phyloP scores from a whole-genome alignment of 1,140 invertebrate species.

The Leptinotarsa lineolata region DNA sequence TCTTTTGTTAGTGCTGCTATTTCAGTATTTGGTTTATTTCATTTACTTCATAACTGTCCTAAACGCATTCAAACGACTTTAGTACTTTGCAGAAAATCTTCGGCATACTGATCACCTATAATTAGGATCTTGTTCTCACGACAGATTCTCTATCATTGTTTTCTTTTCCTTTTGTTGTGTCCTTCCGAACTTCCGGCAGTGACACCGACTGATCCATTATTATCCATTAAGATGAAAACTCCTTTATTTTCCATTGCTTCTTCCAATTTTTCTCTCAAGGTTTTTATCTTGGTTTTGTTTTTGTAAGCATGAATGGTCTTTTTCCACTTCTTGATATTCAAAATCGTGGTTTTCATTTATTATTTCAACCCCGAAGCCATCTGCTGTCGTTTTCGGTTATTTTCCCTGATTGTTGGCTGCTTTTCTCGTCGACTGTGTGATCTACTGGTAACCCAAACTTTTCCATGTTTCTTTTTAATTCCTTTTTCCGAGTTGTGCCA shows the following conservation, averaged over 20 bases:
- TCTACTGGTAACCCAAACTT: neutral
- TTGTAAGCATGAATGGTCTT: neutral
- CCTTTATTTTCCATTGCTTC: neutral
- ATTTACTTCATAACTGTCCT: neutral
- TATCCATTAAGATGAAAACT: too few relatives aligned
- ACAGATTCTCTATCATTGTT: neutral
- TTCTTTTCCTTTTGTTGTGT: neutral
- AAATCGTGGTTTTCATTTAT: too few relatives aligned
- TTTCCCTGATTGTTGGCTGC: neutral
- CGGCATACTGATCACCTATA: neutral
- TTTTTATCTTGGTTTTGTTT: neutral
- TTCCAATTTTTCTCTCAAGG: neutral
- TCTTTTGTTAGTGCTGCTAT: neutral
- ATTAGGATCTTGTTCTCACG: slow-evolving; percentile 5
- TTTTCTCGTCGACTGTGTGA: neutral
- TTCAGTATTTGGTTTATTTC: slow-evolving; percentile 6
- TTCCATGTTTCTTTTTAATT: neutral
- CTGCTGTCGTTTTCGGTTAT: too few relatives aligned
- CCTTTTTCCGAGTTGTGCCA: too few relatives aligned
- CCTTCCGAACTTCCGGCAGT: too few relatives aligned
- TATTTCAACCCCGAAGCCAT: too few relatives aligned
- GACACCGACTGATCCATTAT: too few relatives aligned
- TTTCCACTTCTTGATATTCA: too few relatives aligned
- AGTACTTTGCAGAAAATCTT: neutral
- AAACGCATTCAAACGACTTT: neutral